Evolutionary conservation across 64 coral and sea anemone species (phyloP).

Genomic region (Montipora foliosa): DNA sequence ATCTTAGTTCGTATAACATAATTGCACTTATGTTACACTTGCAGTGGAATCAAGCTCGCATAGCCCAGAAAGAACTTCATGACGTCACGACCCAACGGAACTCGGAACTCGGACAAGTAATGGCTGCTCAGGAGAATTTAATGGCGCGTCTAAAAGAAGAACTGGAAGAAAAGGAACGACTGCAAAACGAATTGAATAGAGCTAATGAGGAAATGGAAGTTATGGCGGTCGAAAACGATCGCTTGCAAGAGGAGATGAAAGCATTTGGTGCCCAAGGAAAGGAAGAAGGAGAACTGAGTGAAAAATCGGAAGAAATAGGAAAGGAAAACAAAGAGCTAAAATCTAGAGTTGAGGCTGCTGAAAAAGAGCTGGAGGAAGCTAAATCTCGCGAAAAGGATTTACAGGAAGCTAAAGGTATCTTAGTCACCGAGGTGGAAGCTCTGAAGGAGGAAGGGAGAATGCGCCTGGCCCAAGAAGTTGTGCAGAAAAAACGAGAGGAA

Average conservation of each 20-base stretch:
- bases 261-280: neutral
- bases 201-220: conserved; percentile 85
- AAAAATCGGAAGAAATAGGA: conserved; percentile 48
- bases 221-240: conserved; percentile 79
- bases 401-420: neutral
- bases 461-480: conserved; percentile 53
- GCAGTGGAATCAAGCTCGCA: conserved; percentile 84
- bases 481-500: conserved; percentile 53
- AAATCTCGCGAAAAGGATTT: conserved; percentile 16
- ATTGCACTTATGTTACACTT: neutral
- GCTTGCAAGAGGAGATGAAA: conserved; percentile 49
- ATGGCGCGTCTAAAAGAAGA: conserved; percentile 84
- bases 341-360: neutral
- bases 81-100: conserved; percentile 79
- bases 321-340: conserved; percentile 74
- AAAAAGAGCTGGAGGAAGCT: conserved; percentile 39
- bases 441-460: conserved; percentile 28
- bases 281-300: conserved; percentile 23
- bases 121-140: conserved; percentile 82
- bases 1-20: too few relatives aligned
- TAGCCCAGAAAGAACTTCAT: conserved; percentile 83
- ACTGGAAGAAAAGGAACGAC: conserved; percentile 64
- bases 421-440: conserved; percentile 34
- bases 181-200: conserved; percentile 80
- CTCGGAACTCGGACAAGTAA: conserved; percentile 80